Percentiles rank a stretch among this genome's conserved stretches.
These are phyloP conservation scores for Sciurus niger DNA, from an alignment of 2,113 vertebrate species.

Conservation along the genomic window DNA sequence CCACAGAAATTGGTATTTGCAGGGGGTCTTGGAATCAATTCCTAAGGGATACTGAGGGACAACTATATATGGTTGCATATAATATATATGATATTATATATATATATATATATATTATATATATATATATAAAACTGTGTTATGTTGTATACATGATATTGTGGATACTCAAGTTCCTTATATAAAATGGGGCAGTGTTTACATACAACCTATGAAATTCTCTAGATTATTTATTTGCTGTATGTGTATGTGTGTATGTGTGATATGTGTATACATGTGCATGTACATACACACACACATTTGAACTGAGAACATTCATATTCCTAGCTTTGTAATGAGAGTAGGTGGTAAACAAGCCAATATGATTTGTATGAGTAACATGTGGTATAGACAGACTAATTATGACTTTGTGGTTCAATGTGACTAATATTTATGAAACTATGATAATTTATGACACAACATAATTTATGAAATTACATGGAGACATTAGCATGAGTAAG, in stretches of 20 bases:
- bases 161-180: too few relatives aligned
- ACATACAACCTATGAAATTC: too few relatives aligned
- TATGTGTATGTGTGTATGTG: too few relatives aligned
- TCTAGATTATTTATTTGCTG: not conserved
- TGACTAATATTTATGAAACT: not conserved
- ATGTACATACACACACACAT: not conserved
- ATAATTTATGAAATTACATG: too few relatives aligned
- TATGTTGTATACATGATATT: too few relatives aligned
- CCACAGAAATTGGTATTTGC: not conserved
- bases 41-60: not conserved
- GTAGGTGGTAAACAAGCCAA: not conserved
- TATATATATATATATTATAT: not conserved
- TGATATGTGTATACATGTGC: not conserved
- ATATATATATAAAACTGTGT: too few relatives aligned
- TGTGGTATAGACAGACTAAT: not conserved
- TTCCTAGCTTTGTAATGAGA: not conserved
- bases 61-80: not conserved
- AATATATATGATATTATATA: not conserved
- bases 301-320: not conserved
- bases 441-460: too few relatives aligned
- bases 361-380: not conserved
- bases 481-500: not conserved
- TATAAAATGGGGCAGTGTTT: too few relatives aligned
- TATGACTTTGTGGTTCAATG: not conserved
- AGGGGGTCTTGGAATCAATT: not conserved